These are phyloP conservation scores for Naso thynnoides DNA, from an alignment of 2,797 vertebrate genomes.

Conservation along the genomic window DNA sequence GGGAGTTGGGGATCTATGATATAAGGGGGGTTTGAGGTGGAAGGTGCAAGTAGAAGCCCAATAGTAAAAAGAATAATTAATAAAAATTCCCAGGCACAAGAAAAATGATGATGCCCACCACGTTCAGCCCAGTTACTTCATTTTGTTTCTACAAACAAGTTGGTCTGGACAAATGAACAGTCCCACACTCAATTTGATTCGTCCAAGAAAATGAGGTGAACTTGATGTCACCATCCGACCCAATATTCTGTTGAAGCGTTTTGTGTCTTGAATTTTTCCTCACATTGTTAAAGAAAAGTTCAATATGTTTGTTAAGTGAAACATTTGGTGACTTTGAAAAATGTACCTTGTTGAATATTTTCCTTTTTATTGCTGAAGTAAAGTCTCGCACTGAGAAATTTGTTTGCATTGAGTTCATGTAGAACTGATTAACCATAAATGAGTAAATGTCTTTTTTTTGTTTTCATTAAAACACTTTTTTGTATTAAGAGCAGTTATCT, in stretches of 20 bases:
- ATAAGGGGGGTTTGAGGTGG: not conserved
- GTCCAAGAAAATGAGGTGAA: not conserved
- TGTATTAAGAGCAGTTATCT: not conserved
- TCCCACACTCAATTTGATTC: not conserved
- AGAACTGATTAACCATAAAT: not conserved
- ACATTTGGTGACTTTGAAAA: too few species aligned
- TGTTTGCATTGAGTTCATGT: not conserved
- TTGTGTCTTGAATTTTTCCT: not conserved
- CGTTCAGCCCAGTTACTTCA: not conserved
- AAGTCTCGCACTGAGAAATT: not conserved
- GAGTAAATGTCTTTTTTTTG: not conserved
- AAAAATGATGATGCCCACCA: constrained; percentile 11
- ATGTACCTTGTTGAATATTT: too few species aligned
- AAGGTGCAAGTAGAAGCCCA: constrained; percentile 12
- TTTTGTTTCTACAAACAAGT: constrained; percentile 19
- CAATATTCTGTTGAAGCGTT: not conserved
- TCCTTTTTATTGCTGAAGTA: too few species aligned
- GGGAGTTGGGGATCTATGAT: constrained; percentile 12
- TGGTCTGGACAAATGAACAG: not conserved
- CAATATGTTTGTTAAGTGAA: too few species aligned
- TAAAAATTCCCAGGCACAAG: constrained; percentile 17
- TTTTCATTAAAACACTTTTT: not conserved
- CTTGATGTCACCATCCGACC: not conserved
- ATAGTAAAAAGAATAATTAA: constrained; percentile 46
- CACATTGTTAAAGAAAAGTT: too few species aligned